These are phyloP conservation scores for Thripadectes ignobilis DNA, from an alignment of 2,797 vertebrate species.

Conservation along the genomic window DNA sequence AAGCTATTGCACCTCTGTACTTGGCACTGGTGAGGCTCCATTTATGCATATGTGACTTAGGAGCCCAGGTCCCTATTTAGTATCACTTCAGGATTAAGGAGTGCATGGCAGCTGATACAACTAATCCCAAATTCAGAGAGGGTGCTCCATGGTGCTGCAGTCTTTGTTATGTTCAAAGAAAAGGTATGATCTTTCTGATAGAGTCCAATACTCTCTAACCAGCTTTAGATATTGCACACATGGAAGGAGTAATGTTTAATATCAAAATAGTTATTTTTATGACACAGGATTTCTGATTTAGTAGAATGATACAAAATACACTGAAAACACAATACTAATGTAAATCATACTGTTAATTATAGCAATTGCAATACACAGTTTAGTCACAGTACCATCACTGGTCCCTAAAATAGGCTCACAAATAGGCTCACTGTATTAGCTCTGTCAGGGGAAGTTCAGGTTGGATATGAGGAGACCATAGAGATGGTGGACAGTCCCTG, in stretches of 20 bases:
- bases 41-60: background rate
- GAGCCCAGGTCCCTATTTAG: background rate
- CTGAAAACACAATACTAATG: background rate
- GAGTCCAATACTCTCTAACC: background rate
- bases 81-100: background rate
- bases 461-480: background rate
- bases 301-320: background rate
- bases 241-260: background rate
- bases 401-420: background rate
- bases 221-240: accelerated
- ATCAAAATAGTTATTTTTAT: background rate
- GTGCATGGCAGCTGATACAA: background rate
- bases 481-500: background rate
- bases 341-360: background rate
- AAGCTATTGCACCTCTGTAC: background rate
- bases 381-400: background rate
- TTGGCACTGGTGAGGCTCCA: background rate
- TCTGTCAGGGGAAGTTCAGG: background rate
- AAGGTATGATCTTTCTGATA: background rate
- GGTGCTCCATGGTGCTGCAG: background rate
- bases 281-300: background rate
- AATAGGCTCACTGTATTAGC: background rate
- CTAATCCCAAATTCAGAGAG: background rate
- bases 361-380: background rate
- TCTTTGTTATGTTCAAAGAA: background rate